Evolutionary conservation across 2,113 vertebrate genomes (phyloP).

Genomic region (Anser brachyrhynchus): DNA sequence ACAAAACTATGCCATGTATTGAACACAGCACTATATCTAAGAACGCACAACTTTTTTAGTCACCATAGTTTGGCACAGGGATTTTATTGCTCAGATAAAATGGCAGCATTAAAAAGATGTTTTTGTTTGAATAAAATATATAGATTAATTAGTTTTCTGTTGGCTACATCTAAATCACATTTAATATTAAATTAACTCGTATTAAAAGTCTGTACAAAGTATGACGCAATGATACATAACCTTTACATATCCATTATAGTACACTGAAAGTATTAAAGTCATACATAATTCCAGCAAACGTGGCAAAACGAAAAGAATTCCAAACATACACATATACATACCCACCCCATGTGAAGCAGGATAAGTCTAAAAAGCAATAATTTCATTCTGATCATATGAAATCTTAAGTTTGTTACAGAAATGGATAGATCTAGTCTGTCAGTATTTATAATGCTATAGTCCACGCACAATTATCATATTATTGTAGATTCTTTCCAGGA

Average conservation of each 20-base stretch:
- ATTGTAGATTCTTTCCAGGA: not conserved
- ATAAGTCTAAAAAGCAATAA: not conserved
- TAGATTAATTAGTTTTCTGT: constrained; percentile 22
- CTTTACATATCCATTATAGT: constrained; percentile 3
- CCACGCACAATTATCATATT: not conserved
- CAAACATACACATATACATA: not conserved
- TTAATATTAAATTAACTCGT: constrained; percentile 48
- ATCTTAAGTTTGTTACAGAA: not conserved
- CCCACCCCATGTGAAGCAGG: not conserved
- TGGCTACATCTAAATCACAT: not conserved
- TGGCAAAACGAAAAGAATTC: not conserved
- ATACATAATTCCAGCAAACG: not conserved
- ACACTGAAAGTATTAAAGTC: not conserved
- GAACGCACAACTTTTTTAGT: not conserved
- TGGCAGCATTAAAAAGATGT: not conserved
- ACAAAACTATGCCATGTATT: not conserved
- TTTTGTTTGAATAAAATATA: not conserved
- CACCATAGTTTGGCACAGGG: not conserved
- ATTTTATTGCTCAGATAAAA: not conserved
- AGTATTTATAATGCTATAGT: not conserved
- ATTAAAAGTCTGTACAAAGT: constrained; percentile 47
- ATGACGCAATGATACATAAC: not conserved
- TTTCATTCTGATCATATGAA: not conserved
- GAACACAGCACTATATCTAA: not conserved
- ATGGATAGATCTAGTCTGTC: not conserved